phyloP scores from a whole-genome alignment of 30 jellyfish, hydroid and myxozoan species.

The Haliclystus octoradiatus region DNA sequence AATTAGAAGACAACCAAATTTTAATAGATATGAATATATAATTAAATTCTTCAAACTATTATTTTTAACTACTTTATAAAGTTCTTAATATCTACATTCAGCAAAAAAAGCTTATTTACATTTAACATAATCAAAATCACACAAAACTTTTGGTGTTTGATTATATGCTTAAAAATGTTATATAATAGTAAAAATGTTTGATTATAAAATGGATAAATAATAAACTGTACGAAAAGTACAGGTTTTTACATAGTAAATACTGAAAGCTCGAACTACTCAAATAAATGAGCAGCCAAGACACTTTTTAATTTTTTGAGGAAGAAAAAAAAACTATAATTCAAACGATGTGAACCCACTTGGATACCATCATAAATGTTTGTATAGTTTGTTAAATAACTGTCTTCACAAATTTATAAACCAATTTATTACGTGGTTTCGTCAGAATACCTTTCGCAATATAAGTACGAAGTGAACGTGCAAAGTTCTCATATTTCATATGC shows the following conservation, averaged over 20 bases:
- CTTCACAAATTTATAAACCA: conserved; percentile 73
- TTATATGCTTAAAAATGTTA: too few species aligned
- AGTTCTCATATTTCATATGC: conserved; percentile 80
- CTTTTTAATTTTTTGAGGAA: neutral
- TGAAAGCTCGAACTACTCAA: neutral
- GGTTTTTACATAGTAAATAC: conserved; percentile 4
- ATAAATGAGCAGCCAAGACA: neutral
- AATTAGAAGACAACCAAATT: too few species aligned
- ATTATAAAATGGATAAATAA: too few species aligned
- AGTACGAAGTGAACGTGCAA: conserved; percentile 86
- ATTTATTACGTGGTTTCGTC: conserved; percentile 75
- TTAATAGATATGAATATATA: too few species aligned
- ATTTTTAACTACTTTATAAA: too few species aligned
- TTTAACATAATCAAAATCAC: too few species aligned
- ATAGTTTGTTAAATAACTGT: neutral
- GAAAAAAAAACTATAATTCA: neutral
- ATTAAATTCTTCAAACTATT: too few species aligned
- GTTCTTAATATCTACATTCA: too few species aligned
- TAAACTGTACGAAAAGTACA: too few species aligned
- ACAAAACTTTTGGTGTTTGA: too few species aligned
- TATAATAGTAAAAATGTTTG: too few species aligned
- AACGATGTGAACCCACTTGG: neutral
- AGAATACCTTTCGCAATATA: conserved; percentile 79
- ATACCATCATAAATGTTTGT: neutral
- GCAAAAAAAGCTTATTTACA: too few species aligned